Conservation (phyloP, 2,888 invertebrate genomes). For the Brenthis ino region DNA sequence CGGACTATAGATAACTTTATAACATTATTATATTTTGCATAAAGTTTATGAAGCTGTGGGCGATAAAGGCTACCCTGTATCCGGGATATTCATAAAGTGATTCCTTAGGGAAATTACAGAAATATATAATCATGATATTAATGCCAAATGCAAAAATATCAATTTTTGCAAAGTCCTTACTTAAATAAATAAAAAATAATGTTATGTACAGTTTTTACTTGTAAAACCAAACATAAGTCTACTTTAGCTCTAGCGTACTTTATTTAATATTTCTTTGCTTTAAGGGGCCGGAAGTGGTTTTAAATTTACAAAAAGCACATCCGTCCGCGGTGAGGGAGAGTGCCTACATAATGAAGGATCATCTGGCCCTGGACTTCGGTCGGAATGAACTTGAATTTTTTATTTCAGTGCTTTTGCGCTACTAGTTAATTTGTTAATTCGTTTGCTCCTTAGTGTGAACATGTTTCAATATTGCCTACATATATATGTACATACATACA, state of each 20-base stretch:
- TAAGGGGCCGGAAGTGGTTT: not conserved
- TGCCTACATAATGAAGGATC: constrained; percentile 31
- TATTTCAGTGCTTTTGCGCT: constrained; percentile 26
- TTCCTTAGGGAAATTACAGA: too few species aligned
- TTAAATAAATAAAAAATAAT: too few species aligned
- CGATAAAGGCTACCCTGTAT: too few species aligned
- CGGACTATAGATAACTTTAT: too few species aligned
- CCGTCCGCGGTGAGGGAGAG: constrained; percentile 18
- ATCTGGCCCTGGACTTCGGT: constrained; percentile 15
- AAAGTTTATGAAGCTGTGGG: too few species aligned
- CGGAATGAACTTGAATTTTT: constrained; percentile 30
- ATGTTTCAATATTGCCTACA: not conserved
- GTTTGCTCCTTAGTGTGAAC: constrained; percentile 7
- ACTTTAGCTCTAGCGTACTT: not conserved
- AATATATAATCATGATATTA: too few species aligned
- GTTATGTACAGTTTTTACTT: too few species aligned
- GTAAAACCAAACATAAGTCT: not conserved
- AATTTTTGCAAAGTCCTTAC: too few species aligned
- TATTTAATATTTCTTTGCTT: not conserved
- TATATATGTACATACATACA: too few species aligned
- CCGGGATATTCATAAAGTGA: too few species aligned
- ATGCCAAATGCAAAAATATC: too few species aligned
- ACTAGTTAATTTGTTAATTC: constrained; percentile 34
- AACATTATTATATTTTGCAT: too few species aligned
- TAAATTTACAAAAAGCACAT: constrained; percentile 22